Evolutionary conservation across 1,140 invertebrate species (phyloP).

Genomic region (Drosophila sechellia): DNA sequence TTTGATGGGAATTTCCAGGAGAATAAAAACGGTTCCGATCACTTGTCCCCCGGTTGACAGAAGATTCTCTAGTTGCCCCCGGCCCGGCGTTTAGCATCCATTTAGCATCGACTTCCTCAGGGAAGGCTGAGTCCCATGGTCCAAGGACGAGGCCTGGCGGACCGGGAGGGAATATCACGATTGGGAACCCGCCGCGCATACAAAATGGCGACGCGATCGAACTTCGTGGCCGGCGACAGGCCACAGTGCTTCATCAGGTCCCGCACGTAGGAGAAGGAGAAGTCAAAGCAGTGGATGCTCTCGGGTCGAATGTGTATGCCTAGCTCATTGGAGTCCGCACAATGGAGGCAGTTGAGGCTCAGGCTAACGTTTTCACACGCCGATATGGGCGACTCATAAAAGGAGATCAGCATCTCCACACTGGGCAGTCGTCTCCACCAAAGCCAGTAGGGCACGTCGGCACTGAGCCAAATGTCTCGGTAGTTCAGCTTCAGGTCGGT

Average conservation of each 20-base stretch:
- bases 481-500: slow-evolving; percentile 19
- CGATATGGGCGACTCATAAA: slow-evolving; percentile 26
- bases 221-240: not conserved
- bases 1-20: slow-evolving; percentile 48
- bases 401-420: slow-evolving; percentile 23
- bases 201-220: slow-evolving; percentile 17
- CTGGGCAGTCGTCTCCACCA: not conserved
- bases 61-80: slow-evolving; percentile 12
- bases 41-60: slow-evolving; percentile 16
- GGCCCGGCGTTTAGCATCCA: not conserved
- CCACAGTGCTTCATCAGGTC: slow-evolving; percentile 19
- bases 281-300: slow-evolving; percentile 15
- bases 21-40: slow-evolving; percentile 30
- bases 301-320: slow-evolving; percentile 10
- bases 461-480: slow-evolving; percentile 23
- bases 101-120: not conserved
- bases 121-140: not conserved
- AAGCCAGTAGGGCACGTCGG: slow-evolving; percentile 19
- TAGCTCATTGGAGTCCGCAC: not conserved
- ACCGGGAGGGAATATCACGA: not conserved
- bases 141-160: not conserved
- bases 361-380: slow-evolving; percentile 16
- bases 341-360: slow-evolving; percentile 35
- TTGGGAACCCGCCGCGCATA: slow-evolving; percentile 1
- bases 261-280: slow-evolving; percentile 19